Evolutionary conservation across 2,113 vertebrate species (phyloP).

Genomic region (Dendrocopos noguchii): DNA sequence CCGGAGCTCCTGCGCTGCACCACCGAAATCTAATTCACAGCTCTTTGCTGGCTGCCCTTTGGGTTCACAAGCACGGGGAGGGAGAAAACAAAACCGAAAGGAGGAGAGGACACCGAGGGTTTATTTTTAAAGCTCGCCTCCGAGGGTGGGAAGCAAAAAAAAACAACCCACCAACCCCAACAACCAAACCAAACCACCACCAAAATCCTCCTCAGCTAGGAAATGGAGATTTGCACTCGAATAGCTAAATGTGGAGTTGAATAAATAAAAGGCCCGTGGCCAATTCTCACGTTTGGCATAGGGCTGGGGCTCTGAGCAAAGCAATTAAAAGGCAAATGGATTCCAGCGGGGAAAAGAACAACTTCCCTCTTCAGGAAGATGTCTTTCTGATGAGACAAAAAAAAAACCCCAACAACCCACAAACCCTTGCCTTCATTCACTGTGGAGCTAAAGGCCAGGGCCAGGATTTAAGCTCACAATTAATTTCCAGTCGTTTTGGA

Average conservation of each 20-base stretch:
- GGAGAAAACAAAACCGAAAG: not conserved
- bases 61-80: not conserved
- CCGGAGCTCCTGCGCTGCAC: not conserved
- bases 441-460: conserved; percentile 30
- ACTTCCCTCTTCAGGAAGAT: not conserved
- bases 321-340: conserved; percentile 35
- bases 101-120: not conserved
- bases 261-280: not conserved
- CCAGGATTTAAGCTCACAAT: conserved; percentile 35
- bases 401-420: too few species aligned
- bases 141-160: not conserved
- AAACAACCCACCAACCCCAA: too few species aligned
- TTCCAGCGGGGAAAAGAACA: not conserved
- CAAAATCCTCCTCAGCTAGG: not conserved
- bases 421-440: not conserved
- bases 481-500: not conserved
- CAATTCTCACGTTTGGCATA: not conserved
- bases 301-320: not conserved
- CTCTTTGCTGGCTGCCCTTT: not conserved
- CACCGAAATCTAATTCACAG: conserved; percentile 52
- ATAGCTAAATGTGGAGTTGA: not conserved
- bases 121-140: not conserved
- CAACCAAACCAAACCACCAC: too few species aligned
- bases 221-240: not conserved
- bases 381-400: conserved; percentile 12